Percentiles rank a stretch among this genome's conserved stretches.
Evolutionary conservation across 2,888 invertebrate genomes (phyloP).

Genomic region (Corythucha ciliata): DNA sequence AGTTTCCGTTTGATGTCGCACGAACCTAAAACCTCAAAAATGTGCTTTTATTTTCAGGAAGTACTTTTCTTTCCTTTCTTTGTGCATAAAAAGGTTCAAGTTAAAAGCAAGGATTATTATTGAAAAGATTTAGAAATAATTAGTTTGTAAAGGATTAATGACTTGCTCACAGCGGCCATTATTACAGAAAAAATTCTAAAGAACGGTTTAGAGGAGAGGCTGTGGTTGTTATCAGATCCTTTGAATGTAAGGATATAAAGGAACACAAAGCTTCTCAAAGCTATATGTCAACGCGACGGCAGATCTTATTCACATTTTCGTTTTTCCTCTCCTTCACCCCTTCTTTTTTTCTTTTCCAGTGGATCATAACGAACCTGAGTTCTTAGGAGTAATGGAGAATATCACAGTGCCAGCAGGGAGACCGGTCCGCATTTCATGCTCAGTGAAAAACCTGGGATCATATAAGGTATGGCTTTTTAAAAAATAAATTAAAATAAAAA

Average conservation of each 20-base stretch:
- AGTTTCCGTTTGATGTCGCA: too few species aligned
- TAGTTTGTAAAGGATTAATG: too few species aligned
- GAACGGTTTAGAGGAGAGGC: neutral
- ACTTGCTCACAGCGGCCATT: too few species aligned
- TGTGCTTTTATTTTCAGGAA: too few species aligned
- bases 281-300: slow-evolving; percentile 21
- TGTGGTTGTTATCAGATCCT: slow-evolving; percentile 21
- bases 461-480: slow-evolving; percentile 88
- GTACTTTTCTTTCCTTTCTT: too few species aligned
- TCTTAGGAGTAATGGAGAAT: slow-evolving; percentile 81
- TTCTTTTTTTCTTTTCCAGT: slow-evolving; percentile 22
- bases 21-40: too few species aligned
- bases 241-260: slow-evolving; percentile 18
- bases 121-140: too few species aligned
- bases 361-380: slow-evolving; percentile 61
- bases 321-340: neutral
- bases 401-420: slow-evolving; percentile 83
- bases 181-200: too few species aligned
- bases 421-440: slow-evolving; percentile 78
- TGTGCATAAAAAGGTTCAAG: too few species aligned
- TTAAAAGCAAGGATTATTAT: too few species aligned
- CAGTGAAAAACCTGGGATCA: slow-evolving; percentile 80
- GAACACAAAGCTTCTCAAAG: slow-evolving; percentile 19
- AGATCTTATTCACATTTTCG: neutral
- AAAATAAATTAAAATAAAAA: too few species aligned